Conservation (phyloP, 30 jellyfish, hydroid and myxozoan species). For the Hydra vulgaris region DNA sequence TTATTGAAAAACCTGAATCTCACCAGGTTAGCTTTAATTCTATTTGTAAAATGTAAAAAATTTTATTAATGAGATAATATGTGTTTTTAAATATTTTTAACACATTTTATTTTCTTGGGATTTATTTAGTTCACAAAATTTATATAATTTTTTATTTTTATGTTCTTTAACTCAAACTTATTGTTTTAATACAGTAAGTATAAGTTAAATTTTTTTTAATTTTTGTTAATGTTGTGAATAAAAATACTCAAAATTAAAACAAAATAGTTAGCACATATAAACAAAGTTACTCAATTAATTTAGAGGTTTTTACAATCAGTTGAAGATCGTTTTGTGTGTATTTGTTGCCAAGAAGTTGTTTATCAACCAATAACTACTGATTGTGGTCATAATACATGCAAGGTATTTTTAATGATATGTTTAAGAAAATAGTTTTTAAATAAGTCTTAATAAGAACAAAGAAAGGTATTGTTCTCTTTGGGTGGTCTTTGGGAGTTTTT, state of each 20-base stretch:
- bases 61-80: background rate
- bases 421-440: too few relatives aligned
- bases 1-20: slow-evolving; percentile 24
- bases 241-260: background rate
- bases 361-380: slow-evolving; percentile 70
- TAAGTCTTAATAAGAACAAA: too few relatives aligned
- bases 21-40: slow-evolving; percentile 47
- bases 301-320: slow-evolving; percentile 51
- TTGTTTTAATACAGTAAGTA: too few relatives aligned
- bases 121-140: too few relatives aligned
- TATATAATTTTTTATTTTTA: too few relatives aligned
- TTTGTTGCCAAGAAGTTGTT: slow-evolving; percentile 90
- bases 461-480: too few relatives aligned
- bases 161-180: too few relatives aligned
- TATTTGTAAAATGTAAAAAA: background rate
- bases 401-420: slow-evolving; percentile 60
- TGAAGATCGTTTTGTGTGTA: slow-evolving; percentile 60
- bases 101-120: background rate
- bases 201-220: too few relatives aligned
- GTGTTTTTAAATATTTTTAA: background rate
- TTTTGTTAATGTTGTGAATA: too few relatives aligned
- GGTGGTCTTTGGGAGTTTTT: too few relatives aligned
- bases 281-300: too few relatives aligned
- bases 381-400: slow-evolving; percentile 74
- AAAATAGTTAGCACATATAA: too few relatives aligned